phyloP scores from a whole-genome alignment of 2,797 vertebrate species.

The Phrynocephalus guinanensis region DNA sequence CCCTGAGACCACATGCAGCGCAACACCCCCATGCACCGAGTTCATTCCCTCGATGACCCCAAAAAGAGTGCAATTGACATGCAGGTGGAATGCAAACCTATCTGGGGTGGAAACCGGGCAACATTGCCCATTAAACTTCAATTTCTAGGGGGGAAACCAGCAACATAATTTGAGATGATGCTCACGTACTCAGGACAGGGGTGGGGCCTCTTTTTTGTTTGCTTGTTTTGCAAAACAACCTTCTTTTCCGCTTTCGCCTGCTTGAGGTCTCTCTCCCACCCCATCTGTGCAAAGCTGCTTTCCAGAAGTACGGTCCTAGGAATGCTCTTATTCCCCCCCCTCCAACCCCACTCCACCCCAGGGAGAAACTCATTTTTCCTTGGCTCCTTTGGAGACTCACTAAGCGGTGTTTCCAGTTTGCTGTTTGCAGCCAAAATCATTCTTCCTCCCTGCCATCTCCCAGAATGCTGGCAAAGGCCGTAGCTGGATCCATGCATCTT shows the following conservation, averaged over 20 bases:
- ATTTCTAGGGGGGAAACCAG: background rate
- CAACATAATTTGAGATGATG: background rate
- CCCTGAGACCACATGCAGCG: background rate
- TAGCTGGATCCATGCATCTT: background rate
- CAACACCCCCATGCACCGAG: rapidly evolving
- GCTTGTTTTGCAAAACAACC: background rate
- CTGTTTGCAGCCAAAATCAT: rapidly evolving
- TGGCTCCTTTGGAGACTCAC: background rate
- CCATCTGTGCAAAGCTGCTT: background rate
- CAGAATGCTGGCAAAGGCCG: background rate
- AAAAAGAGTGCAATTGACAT: too few species aligned
- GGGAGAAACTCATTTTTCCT: background rate
- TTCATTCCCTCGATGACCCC: too few species aligned
- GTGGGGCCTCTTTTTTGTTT: too few species aligned
- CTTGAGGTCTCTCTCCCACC: too few species aligned
- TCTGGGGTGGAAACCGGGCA: too few species aligned
- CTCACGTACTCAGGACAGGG: background rate
- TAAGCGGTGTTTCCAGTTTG: slow-evolving; percentile 16
- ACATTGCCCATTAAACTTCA: too few species aligned
- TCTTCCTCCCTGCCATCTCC: background rate
- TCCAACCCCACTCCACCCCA: too few species aligned
- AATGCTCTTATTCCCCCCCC: background rate
- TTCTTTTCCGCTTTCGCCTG: background rate
- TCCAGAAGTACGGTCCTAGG: background rate
- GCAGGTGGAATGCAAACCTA: too few species aligned